A percentile compares a stretch with the other conserved stretches of the same genome.
Evolutionary conservation across 1,140 invertebrate genomes (phyloP).

Genomic region (Paraescarpia echinospica): DNA sequence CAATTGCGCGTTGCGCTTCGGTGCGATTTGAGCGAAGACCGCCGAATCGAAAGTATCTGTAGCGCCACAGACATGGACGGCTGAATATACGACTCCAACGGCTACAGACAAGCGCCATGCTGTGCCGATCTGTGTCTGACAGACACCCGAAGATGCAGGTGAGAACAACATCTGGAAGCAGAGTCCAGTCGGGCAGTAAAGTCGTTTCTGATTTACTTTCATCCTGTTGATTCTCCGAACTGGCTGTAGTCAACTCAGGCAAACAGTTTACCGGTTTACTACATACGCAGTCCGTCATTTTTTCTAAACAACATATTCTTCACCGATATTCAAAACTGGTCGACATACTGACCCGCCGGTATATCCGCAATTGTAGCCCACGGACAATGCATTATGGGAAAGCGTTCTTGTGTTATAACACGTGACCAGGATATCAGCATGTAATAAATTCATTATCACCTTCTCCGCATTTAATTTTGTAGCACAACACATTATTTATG

Average conservation of each 20-base stretch:
- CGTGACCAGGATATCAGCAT: neutral
- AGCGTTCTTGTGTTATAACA: neutral
- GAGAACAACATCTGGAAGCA: neutral
- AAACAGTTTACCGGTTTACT: neutral
- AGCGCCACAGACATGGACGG: slow-evolving; percentile 1
- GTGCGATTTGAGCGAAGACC: neutral
- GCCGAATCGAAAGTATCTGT: neutral
- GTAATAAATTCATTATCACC: neutral
- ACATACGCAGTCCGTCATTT: neutral
- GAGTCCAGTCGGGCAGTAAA: slow-evolving; percentile 13
- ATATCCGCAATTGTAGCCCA: neutral
- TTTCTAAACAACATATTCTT: neutral
- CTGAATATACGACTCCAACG: neutral
- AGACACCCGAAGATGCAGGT: neutral
- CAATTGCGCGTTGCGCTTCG: neutral
- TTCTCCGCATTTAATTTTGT: neutral
- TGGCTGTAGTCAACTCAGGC: slow-evolving; percentile 3
- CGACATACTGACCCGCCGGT: neutral
- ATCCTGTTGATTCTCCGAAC: neutral
- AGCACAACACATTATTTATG: neutral
- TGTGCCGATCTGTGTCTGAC: neutral
- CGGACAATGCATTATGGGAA: neutral
- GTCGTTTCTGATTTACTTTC: neutral
- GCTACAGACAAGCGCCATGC: slow-evolving; percentile 12
- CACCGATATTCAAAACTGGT: neutral